Conservation (phyloP, 2,888 invertebrate species). For the Epinotia nisella region DNA sequence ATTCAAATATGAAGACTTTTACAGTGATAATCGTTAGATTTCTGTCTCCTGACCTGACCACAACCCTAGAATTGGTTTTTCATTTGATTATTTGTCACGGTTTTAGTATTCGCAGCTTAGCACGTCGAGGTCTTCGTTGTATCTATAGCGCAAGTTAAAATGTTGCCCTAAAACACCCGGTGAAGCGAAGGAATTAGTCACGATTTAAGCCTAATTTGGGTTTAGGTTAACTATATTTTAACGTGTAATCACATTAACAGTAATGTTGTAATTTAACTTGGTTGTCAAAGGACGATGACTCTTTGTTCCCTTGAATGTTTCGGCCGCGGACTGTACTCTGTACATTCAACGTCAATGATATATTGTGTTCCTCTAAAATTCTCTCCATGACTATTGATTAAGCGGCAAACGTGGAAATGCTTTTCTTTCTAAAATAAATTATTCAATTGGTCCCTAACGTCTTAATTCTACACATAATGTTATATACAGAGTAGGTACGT, state of each 20-base stretch:
- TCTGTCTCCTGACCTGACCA: neutral
- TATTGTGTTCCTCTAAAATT: too few species aligned
- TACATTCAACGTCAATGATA: neutral
- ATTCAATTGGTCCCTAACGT: too few species aligned
- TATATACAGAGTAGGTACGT: too few species aligned
- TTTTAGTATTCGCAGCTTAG: neutral
- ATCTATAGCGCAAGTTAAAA: constrained; percentile 3
- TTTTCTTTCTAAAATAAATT: too few species aligned
- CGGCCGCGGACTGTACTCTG: too few species aligned
- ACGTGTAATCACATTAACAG: neutral
- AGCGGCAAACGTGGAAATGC: too few species aligned
- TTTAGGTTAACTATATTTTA: constrained; percentile 21
- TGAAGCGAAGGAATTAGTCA: neutral
- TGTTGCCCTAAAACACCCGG: neutral
- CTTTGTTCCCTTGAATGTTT: neutral
- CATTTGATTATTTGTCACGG: too few species aligned
- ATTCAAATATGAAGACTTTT: too few species aligned
- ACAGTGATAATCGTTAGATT: too few species aligned
- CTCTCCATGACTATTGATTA: too few species aligned
- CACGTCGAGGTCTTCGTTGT: neutral
- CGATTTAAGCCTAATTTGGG: neutral
- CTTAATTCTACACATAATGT: too few species aligned
- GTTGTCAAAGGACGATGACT: too few species aligned
- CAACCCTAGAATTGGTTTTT: neutral
- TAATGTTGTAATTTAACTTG: neutral